phyloP scores from a whole-genome alignment of 2,113 vertebrate genomes.

The Melierax canorus region DNA sequence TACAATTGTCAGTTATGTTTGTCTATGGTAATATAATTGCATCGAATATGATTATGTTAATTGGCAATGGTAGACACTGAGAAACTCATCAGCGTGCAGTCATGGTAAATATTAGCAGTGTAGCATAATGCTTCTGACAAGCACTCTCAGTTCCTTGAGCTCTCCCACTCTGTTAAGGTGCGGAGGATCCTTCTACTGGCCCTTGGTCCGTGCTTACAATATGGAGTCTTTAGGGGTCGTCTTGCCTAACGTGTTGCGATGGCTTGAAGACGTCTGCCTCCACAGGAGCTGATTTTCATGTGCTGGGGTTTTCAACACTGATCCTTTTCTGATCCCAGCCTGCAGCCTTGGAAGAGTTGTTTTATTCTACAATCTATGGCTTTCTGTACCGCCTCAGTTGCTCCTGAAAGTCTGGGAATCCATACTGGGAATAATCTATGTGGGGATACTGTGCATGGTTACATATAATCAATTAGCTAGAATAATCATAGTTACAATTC shows the following conservation, averaged over 20 bases:
- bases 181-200: neutral
- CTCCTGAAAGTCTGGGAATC: neutral
- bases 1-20: neutral
- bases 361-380: neutral
- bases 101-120: neutral
- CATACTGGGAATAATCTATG: neutral
- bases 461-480: neutral
- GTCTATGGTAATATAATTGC: neutral
- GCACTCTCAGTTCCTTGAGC: neutral
- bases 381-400: neutral
- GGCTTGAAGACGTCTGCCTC: neutral
- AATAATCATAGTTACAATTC: neutral
- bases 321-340: neutral
- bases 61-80: neutral
- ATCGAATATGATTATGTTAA: neutral
- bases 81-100: neutral
- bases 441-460: neutral
- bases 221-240: neutral
- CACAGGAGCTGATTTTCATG: neutral
- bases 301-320: neutral
- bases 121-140: neutral
- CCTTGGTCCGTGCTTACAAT: neutral
- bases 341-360: neutral
- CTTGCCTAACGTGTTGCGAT: neutral
- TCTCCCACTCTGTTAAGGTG: too few species aligned